Percentiles rank a stretch among this genome's conserved stretches.
Evolutionary conservation across 1,140 invertebrate genomes (phyloP).

Genomic region (Meloidogyne exigua): DNA sequence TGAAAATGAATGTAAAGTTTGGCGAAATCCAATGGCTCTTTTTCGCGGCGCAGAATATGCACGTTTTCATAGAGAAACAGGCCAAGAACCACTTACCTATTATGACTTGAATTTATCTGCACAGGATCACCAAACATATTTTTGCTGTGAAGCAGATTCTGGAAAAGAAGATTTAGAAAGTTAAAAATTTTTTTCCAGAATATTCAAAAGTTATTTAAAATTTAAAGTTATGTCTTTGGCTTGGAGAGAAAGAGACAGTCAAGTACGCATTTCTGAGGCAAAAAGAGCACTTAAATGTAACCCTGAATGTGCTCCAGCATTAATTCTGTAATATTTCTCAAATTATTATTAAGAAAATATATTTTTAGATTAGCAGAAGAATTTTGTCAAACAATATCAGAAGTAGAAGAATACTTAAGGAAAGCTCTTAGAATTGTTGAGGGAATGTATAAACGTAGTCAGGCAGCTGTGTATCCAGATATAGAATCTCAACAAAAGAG

Average conservation of each 20-base stretch:
- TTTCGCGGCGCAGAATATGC: slow-evolving; percentile 94
- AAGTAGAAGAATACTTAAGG: slow-evolving; percentile 69
- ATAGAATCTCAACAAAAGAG: slow-evolving; percentile 75
- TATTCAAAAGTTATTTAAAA: slow-evolving; percentile 1
- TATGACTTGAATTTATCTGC: slow-evolving; percentile 99
- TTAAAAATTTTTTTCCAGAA: slow-evolving; percentile 63
- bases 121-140: slow-evolving; percentile 97
- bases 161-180: slow-evolving; percentile 88
- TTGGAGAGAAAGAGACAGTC: slow-evolving; percentile 90
- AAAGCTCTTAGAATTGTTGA: slow-evolving; percentile 84
- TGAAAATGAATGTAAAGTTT: slow-evolving; percentile 83
- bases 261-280: slow-evolving; percentile 84
- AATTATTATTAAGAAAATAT: background rate
- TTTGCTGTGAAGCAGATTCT: slow-evolving; percentile 85
- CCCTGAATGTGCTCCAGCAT: slow-evolving; percentile 88
- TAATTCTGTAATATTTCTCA: slow-evolving; percentile 72
- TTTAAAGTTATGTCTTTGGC: slow-evolving; percentile 86
- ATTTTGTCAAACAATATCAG: slow-evolving; percentile 84
- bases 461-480: slow-evolving; percentile 77
- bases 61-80: slow-evolving; percentile 79
- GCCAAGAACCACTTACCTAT: slow-evolving; percentile 91
- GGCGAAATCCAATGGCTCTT: slow-evolving; percentile 92
- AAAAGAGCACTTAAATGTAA: slow-evolving; percentile 85
- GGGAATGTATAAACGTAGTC: slow-evolving; percentile 78
- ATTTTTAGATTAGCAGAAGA: slow-evolving; percentile 78